Percentiles rank a stretch among this genome's conserved stretches.
Evolutionary conservation across 2,888 invertebrate genomes (phyloP).

Genomic region (Rhogogaster chlorosoma): DNA sequence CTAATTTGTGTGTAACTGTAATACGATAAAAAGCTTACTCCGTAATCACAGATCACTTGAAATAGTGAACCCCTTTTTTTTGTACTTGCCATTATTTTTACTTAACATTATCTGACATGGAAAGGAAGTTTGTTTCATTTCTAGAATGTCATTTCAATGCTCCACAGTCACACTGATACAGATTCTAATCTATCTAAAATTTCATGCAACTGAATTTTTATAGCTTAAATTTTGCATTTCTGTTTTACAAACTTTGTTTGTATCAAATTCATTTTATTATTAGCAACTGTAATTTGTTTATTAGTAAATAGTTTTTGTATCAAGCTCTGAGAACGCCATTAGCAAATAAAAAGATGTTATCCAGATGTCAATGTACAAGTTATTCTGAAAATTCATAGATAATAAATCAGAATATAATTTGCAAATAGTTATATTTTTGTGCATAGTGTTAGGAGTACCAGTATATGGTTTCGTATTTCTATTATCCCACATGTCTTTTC

Average conservation of each 20-base stretch:
- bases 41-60: not conserved
- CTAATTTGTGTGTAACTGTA: not conserved
- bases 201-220: not conserved
- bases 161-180: constrained; percentile 10
- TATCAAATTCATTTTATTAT: constrained; percentile 22
- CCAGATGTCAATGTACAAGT: not conserved
- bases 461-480: not conserved
- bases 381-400: not conserved
- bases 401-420: not conserved
- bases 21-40: not conserved
- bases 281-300: not conserved
- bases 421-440: not conserved
- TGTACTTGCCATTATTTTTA: not conserved
- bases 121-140: not conserved
- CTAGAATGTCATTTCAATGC: not conserved
- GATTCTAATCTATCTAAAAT: constrained; percentile 9
- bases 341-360: not conserved
- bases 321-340: not conserved
- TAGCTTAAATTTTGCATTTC: not conserved
- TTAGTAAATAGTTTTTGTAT: not conserved
- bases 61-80: not conserved
- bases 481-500: not conserved
- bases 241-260: constrained; percentile 3
- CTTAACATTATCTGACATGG: not conserved
- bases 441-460: not conserved